Conservation (phyloP, 2,113 vertebrate species). For the Oncorhynchus nerka region DNA sequence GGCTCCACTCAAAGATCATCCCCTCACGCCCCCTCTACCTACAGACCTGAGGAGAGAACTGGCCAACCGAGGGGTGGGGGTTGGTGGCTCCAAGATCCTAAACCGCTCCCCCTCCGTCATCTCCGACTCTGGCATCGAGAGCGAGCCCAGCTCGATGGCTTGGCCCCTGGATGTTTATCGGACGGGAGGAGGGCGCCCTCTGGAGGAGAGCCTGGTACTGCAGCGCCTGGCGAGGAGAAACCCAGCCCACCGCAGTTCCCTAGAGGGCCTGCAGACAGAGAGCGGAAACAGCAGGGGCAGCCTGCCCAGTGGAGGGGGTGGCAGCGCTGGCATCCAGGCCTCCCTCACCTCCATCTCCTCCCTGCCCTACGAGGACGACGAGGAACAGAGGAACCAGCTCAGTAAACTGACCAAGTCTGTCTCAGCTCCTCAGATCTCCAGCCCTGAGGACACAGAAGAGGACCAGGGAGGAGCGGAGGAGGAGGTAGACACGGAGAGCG, state of each 20-base stretch:
- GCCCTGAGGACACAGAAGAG: constrained; percentile 78
- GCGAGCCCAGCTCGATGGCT: constrained; percentile 89
- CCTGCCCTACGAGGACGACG: constrained; percentile 93
- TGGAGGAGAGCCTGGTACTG: constrained; percentile 73
- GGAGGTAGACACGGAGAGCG: constrained; percentile 23
- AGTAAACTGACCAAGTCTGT: constrained; percentile 91
- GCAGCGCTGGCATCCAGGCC: constrained; percentile 79
- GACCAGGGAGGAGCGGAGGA: constrained; percentile 46
- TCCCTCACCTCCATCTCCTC: constrained; percentile 95
- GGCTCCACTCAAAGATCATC: constrained; percentile 25
- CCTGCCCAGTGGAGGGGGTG: constrained; percentile 76
- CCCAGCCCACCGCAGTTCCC: constrained; percentile 78
- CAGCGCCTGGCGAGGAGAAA: constrained; percentile 72
- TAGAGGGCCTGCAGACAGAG: constrained; percentile 88
- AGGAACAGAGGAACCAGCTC: constrained; percentile 74
- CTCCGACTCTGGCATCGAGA: constrained; percentile 96
- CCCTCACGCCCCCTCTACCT: constrained; percentile 35
- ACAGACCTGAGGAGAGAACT: constrained; percentile 52
- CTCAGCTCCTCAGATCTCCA: constrained; percentile 95
- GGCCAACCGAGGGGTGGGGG: constrained; percentile 52
- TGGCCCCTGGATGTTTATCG: constrained; percentile 80
- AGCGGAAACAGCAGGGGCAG: constrained; percentile 90
- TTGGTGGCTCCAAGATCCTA: constrained; percentile 74
- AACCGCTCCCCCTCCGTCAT: constrained; percentile 93
- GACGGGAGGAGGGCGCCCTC: constrained; percentile 30